Evolutionary conservation across 1,140 invertebrate species (phyloP).

Genomic region (Paralvinella palmiformis): DNA sequence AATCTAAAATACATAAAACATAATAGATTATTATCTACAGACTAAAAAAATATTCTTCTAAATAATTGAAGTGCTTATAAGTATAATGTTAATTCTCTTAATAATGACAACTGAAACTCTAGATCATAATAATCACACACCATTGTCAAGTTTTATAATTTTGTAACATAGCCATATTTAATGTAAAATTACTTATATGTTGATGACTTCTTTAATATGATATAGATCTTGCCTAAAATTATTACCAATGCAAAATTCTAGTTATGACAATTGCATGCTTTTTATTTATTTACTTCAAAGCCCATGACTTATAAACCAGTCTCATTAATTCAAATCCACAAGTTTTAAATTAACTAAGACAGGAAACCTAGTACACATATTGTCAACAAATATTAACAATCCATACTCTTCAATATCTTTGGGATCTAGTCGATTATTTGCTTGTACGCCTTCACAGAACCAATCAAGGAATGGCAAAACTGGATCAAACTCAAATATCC

Average conservation of each 20-base stretch:
- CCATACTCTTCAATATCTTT: slow-evolving; percentile 36
- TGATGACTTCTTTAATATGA: not conserved
- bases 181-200: not conserved
- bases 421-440: slow-evolving; percentile 30
- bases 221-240: not conserved
- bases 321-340: not conserved
- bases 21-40: not conserved
- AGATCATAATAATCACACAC: not conserved
- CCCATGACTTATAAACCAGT: not conserved
- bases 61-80: not conserved
- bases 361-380: not conserved
- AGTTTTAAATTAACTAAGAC: not conserved
- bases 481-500: slow-evolving; percentile 42
- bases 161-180: not conserved
- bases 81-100: not conserved
- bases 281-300: not conserved
- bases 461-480: slow-evolving; percentile 38
- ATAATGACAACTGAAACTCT: not conserved
- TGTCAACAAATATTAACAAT: not conserved
- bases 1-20: slow-evolving; percentile 24
- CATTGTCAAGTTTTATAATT: not conserved
- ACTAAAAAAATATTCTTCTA: not conserved
- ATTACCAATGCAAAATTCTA: not conserved
- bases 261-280: not conserved
- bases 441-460: slow-evolving; percentile 36